Evolutionary conservation across 2,113 vertebrate genomes (phyloP), one percentile per base, ranked within the genome.

Genomic region (Myrmophylax atrothorax): DNA sequence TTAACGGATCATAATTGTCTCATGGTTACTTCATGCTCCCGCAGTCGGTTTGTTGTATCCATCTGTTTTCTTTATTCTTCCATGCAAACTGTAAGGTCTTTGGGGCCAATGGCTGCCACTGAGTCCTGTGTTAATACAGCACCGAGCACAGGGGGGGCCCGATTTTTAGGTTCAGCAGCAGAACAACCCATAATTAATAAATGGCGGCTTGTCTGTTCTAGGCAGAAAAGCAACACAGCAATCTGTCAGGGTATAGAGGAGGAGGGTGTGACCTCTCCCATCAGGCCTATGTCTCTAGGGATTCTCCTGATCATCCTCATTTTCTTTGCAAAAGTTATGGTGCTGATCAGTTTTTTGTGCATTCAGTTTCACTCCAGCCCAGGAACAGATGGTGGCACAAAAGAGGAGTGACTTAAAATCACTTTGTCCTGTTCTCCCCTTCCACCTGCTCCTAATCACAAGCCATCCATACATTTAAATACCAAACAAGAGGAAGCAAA

Each of bases 401-500:
- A 96, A 93, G 96, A 97, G 86, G 95, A 96, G 85, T 92, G 95
- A 96, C 93, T 96, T 94, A 96, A 95, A 93, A 93, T 94, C 94
- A 96, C 92, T 96, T 96, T 93, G 96, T 96, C 96, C 86, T 87
- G 80, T 24, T 96, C 93, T 96, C 90, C 77, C 90, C 73, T 92
- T 96, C 96, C 96, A 95, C 95, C 96, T 97, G 90, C 96, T 96
- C 94, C 96, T 96, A 92, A 92, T 96, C 96, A 95, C 96, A 96
- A 95, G 90, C 90, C 93, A 90, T 95, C 93, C 90, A 90, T 97
- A 94, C 86, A 96, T 97, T 96, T 96, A 96, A 97, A 97, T 96
- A 97, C 76, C 92, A 94, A 97, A 95, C 90, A 74, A 92, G 93
- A 96, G 73, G 93, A 94, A 97, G 94, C 90, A 93, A 93, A 92